phyloP scores from a whole-genome alignment of 2,888 invertebrate species.

The Chelonus formosanus region DNA sequence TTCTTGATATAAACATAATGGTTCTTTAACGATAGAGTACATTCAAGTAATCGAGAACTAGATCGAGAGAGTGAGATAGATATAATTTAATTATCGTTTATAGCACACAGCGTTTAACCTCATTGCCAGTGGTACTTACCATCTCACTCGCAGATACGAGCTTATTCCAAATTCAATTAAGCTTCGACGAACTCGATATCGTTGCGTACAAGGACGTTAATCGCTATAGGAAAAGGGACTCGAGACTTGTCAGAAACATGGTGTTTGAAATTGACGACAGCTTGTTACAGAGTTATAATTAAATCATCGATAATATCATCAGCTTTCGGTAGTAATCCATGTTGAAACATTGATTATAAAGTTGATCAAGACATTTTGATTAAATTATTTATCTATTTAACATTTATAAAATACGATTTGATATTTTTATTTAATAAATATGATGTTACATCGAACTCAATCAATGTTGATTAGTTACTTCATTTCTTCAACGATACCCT shows the following conservation, averaged over 20 bases:
- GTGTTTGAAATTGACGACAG: slow-evolving; percentile 8
- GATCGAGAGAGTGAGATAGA: not conserved
- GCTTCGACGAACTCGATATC: slow-evolving; percentile 32
- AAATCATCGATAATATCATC: slow-evolving; percentile 14
- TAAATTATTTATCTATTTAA: too few relatives aligned
- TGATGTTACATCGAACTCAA: slow-evolving; percentile 59
- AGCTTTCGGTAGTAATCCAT: not conserved
- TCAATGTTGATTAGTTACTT: slow-evolving; percentile 48
- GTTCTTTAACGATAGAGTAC: too few relatives aligned
- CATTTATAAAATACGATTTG: slow-evolving; percentile 40
- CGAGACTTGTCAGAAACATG: not conserved
- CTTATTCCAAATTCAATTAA: slow-evolving; percentile 48
- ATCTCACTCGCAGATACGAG: slow-evolving; percentile 33
- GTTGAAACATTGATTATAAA: slow-evolving; percentile 8
- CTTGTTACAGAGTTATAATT: slow-evolving; percentile 10
- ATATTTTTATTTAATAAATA: slow-evolving; percentile 55
- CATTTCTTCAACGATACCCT: too few relatives aligned
- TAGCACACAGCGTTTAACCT: slow-evolving; percentile 36
- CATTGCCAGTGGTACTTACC: slow-evolving; percentile 30
- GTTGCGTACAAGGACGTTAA: not conserved
- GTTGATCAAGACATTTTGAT: not conserved
- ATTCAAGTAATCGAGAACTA: too few relatives aligned
- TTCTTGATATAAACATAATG: too few relatives aligned
- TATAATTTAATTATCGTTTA: slow-evolving; percentile 39
- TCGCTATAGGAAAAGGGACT: too few relatives aligned